Base-by-base conservation (phyloP, 2,888 invertebrate species). In the Seira musarum region DNA sequence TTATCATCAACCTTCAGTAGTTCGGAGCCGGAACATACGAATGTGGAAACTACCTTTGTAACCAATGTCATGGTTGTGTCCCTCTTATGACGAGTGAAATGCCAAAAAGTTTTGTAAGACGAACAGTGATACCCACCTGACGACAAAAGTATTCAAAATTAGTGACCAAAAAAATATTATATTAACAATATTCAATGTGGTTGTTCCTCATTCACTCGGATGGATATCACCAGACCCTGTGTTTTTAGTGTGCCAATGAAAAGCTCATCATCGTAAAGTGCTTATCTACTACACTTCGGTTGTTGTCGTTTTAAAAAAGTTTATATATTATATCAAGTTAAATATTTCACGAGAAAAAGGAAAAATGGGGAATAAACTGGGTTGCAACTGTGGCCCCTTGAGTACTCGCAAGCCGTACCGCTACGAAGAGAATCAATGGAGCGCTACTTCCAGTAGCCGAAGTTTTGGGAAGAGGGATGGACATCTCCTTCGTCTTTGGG, bases 311-410 rank as follows among this genome's bases (percentile, higher is more conserved):
- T 69, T 21, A n/a, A n/a, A 69, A 53, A 53, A 69, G 22, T 53
- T 5, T 30, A 30, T 30, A 30, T 5, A 71, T 66, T 71, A 35
- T 49, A 25, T 40, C 53, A 57, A 69, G 49, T 57, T 25, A 19
- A 35, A 10, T 10, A 53, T 70, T 70, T 22, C 13, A 40, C 21
- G 15, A 57, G 40, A 40, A 40, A 40, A 40, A 8, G 13, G 40
- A 40, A 77, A 66, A 83, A 96, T 98, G 98, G 98, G 98, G 91
- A 98, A 98, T 92, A 98, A 98, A 92, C 92, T 98, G 89, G 96
- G 96, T 90, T 97, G 96, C 92, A 96, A 96, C 88, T 98, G 98
- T 92, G 97, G 96, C 88, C 97, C 98, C 88, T 93, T 98, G 89
- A 94, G 97, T 91, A n/a, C n/a, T 8, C 94, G 96, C 91, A 97